Conservation (phyloP, 2,888 invertebrate species). For the Torymus tubicola region DNA sequence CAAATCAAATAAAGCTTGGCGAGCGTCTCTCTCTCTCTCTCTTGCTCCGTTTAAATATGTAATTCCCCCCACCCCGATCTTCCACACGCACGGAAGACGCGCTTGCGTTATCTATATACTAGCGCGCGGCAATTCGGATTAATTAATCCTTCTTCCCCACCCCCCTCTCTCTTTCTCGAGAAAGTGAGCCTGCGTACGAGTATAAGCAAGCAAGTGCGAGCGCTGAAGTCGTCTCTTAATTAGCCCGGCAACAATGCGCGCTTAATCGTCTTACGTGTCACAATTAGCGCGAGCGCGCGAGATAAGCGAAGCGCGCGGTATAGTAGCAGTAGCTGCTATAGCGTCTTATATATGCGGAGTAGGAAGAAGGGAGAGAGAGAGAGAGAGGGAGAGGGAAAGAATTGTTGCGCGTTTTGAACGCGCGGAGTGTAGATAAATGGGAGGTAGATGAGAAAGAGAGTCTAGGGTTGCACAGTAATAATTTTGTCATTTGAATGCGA, state of each 20-base stretch:
- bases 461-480: not conserved
- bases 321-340: no score
- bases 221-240: constrained; percentile 71
- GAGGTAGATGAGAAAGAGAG: not conserved
- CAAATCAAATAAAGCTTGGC: no score
- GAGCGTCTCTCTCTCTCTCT: no score
- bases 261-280: constrained; percentile 72
- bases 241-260: constrained; percentile 69
- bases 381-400: no score
- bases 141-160: constrained; percentile 65
- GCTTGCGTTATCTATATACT: constrained; percentile 5
- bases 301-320: not conserved
- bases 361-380: no score
- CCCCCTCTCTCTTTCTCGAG: not conserved
- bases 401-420: no score
- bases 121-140: constrained; percentile 65
- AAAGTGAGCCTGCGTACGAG: not conserved
- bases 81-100: no score
- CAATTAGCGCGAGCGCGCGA: constrained; percentile 67
- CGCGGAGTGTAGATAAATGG: no score
- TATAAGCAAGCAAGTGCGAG: no score
- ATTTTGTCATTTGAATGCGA: not conserved
- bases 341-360: no score
- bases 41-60: no score
- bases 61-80: no score